Evolutionary conservation across 2,113 vertebrate species (phyloP).

Genomic region (Lagenorhynchus albirostris): DNA sequence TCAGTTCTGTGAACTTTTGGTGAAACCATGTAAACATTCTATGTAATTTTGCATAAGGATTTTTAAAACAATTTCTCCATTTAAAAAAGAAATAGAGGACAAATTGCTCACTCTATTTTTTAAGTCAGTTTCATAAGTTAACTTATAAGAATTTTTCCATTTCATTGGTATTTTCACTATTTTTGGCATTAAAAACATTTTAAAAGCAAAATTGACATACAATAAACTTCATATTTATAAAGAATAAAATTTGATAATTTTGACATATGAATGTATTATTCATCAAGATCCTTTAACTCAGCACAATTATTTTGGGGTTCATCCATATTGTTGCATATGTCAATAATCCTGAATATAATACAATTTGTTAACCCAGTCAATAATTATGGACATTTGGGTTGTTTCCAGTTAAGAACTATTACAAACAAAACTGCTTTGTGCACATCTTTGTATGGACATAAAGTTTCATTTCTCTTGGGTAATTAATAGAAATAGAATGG

Average conservation of each 20-base stretch:
- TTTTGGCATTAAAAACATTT: not conserved
- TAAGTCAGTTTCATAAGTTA: not conserved
- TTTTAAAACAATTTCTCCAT: not conserved
- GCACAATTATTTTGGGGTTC: not conserved
- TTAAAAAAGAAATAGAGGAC: not conserved
- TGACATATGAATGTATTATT: not conserved
- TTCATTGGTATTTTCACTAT: not conserved
- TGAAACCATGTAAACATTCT: not conserved
- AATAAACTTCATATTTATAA: not conserved
- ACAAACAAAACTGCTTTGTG: not conserved
- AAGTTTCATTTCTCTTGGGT: not conserved
- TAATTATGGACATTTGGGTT: not conserved
- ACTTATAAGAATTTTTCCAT: not conserved
- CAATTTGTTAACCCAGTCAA: not conserved
- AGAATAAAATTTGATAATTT: not conserved
- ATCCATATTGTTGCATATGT: not conserved
- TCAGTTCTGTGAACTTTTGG: not conserved
- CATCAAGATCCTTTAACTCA: not conserved
- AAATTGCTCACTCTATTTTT: not conserved
- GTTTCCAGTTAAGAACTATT: not conserved
- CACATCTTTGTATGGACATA: not conserved
- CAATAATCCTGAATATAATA: not conserved
- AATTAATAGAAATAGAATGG: not conserved
- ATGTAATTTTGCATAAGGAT: not conserved
- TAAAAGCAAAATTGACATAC: not conserved